These are phyloP conservation scores for Mesocentrotus franciscanus DNA, from an alignment of 53 echinoderm and acorn worm species.

Conservation along the genomic window DNA sequence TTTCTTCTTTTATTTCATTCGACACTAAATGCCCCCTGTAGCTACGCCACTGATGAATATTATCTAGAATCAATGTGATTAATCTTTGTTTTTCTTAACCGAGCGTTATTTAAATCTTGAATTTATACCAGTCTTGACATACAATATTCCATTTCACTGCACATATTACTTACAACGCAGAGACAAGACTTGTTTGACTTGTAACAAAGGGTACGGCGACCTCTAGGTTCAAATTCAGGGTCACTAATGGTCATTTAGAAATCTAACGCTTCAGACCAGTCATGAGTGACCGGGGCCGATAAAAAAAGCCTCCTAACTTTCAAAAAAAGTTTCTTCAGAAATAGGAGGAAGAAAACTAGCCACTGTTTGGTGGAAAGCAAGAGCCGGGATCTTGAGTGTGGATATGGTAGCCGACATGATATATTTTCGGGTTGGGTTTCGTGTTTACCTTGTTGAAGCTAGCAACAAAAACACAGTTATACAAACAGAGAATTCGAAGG, in stretches of 20 bases:
- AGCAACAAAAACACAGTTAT: conserved; percentile 66
- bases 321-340: background rate
- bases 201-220: background rate
- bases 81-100: background rate
- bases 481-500: conserved; percentile 37
- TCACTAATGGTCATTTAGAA: conserved; percentile 41
- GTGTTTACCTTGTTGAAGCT: conserved; percentile 67
- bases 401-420: conserved; percentile 47
- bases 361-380: conserved; percentile 17
- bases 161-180: background rate
- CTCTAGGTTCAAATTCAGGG: conserved; percentile 58
- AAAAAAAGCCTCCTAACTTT: conserved; percentile 39
- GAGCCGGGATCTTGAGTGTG: background rate
- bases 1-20: too few species aligned
- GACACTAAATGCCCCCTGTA: too few species aligned
- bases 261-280: conserved; percentile 8
- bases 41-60: too few species aligned
- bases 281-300: conserved; percentile 43
- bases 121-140: background rate
- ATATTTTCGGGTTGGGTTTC: background rate
- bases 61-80: background rate
- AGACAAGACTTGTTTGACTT: conserved; percentile 4
- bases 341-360: background rate
- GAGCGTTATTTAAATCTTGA: background rate
- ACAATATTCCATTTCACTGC: background rate